phyloP scores from a whole-genome alignment of 2,797 vertebrate genomes.

The Enteromius unitaeniatus region DNA sequence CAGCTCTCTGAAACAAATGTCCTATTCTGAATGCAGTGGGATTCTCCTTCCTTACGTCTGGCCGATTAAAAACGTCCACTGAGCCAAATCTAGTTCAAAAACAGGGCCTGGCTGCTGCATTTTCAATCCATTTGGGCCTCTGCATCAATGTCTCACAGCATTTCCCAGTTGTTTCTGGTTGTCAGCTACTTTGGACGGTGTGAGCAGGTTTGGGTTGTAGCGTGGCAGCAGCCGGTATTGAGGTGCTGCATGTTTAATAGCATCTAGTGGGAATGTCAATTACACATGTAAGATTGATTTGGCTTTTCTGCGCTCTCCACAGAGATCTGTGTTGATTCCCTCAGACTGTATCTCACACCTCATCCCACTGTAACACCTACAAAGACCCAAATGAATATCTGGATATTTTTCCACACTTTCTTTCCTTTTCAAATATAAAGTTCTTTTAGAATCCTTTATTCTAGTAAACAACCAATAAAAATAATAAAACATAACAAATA shows the following conservation, averaged over 20 bases:
- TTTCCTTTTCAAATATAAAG: not conserved
- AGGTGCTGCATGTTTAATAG: conserved; percentile 60
- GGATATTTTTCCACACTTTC: not conserved
- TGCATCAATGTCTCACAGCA: conserved; percentile 47
- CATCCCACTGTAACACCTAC: not conserved
- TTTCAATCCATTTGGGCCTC: conserved; percentile 50
- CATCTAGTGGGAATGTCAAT: conserved; percentile 63
- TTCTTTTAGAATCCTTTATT: not conserved
- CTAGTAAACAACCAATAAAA: not conserved
- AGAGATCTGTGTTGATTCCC: conserved; percentile 30
- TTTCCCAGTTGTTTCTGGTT: conserved; percentile 53
- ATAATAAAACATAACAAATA: not conserved
- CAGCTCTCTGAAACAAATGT: conserved; percentile 23
- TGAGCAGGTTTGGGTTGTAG: conserved; percentile 42
- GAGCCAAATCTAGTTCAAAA: conserved; percentile 32
- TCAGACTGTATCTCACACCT: not conserved
- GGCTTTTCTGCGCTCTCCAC: conserved; percentile 36
- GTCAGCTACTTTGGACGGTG: conserved; percentile 54
- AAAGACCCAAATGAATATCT: not conserved
- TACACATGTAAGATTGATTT: conserved; percentile 60
- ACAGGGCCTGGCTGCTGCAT: conserved; percentile 2
- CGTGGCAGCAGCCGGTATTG: conserved; percentile 44
- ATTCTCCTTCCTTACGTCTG: not conserved
- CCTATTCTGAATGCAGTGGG: conserved; percentile 6
- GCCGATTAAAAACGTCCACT: conserved; percentile 38